A percentile compares a stretch with the other conserved stretches of the same genome.
phyloP scores from a whole-genome alignment of 53 echinoderm and acorn worm species.

The Echinometra lucunter region DNA sequence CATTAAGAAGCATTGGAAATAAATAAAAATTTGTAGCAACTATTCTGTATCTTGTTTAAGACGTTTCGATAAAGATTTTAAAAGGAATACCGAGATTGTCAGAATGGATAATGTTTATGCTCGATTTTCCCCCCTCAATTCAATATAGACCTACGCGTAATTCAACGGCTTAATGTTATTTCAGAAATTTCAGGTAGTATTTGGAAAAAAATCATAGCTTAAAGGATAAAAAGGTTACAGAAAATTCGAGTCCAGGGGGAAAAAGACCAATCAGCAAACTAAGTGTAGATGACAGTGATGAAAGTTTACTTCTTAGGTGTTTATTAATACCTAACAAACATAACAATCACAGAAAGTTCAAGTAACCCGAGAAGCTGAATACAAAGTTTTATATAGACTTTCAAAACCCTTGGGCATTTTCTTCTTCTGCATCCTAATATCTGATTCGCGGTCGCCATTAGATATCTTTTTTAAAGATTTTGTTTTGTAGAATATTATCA shows the following conservation, averaged over 20 bases:
- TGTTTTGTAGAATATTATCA: constrained; percentile 47
- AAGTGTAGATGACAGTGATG: not conserved
- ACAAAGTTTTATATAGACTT: not conserved
- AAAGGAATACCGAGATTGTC: too few relatives aligned
- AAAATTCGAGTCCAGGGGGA: not conserved
- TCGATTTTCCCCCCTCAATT: too few relatives aligned
- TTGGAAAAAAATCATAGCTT: too few relatives aligned
- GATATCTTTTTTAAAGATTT: not conserved
- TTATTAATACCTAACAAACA: not conserved
- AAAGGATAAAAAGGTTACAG: not conserved
- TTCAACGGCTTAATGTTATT: too few relatives aligned
- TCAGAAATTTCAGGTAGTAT: too few relatives aligned
- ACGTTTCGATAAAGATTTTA: too few relatives aligned
- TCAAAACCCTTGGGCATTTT: not conserved
- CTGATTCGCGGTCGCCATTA: constrained; percentile 5
- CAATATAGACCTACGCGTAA: too few relatives aligned
- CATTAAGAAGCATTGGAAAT: too few relatives aligned
- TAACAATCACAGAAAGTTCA: not conserved
- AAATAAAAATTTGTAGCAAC: too few relatives aligned
- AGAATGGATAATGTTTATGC: too few relatives aligned
- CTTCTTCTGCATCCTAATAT: not conserved
- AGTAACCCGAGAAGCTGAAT: not conserved
- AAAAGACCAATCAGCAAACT: not conserved
- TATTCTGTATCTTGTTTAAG: too few relatives aligned
- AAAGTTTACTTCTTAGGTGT: not conserved